Evolutionary conservation across 2,797 vertebrate species (phyloP), one percentile per base, ranked within the genome.

Genomic region (Centropyge bicolor): DNA sequence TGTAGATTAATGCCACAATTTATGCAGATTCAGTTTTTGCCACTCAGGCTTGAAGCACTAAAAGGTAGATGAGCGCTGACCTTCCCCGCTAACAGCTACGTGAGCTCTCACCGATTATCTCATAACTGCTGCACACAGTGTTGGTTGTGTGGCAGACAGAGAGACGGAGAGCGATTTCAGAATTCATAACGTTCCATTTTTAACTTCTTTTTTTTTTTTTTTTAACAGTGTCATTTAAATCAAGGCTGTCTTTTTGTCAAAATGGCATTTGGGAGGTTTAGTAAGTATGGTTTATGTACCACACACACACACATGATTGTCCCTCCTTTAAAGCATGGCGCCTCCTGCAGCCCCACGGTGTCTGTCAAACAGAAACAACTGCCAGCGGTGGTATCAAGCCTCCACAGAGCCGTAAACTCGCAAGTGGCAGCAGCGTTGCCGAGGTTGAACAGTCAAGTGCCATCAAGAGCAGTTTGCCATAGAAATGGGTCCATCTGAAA

Each of bases 381-480:
- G 86, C 74, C 82, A 84, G 88, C 78, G 22, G 78, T 67, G 86
- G 83, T 72, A 86, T 90, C 81, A 81, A 80, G 85, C 84, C 88
- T 86, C 86, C 80, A 70, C 86, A 88, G 84, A 84, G 87, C 89
- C 40, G 79, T 88, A 88, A 89, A 88, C 88, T 79, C 70, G 60
- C 84, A 87, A 91, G 92, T 91, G 91, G 89, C 88, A 69, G 89
- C 84, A 76, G 88, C 90, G 71, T 90, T 78, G 84, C 80, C 49
- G 82, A 85, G 92, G 92, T 93, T 93, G 89, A 93, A 91, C 91
- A 93, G 92, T 95, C 92, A 92, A 95, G 94, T 94, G 87, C 86
- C 92, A 85, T 93, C 90, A 84, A 94, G 91, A 90, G 92, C 92
- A 85, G 91, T 92, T 94, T 91, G 92, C 91, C 78, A 82, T 76